Conservation (phyloP, 35 echinoderm and acorn worm genomes). For the Strongylocentrotus purpuratus region DNA sequence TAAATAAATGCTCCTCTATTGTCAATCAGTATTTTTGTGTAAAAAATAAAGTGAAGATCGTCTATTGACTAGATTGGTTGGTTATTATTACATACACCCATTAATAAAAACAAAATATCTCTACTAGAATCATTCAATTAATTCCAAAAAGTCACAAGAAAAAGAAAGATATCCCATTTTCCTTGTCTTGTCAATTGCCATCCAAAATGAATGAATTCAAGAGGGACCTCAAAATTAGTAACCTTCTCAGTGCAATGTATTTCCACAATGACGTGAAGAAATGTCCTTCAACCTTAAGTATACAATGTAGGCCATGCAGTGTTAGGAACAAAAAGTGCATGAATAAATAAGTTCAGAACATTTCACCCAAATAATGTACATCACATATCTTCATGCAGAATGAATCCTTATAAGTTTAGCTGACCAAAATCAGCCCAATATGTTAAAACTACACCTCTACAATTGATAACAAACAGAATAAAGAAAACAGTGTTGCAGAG, state of each 20-base stretch:
- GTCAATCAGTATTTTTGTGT: too few relatives aligned
- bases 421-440: background rate
- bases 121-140: too few relatives aligned
- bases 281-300: background rate
- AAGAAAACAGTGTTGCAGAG: background rate
- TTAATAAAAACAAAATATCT: too few relatives aligned
- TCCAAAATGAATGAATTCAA: background rate
- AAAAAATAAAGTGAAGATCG: too few relatives aligned
- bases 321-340: background rate
- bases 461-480: background rate
- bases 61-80: too few relatives aligned
- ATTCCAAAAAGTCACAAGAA: too few relatives aligned
- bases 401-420: background rate
- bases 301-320: background rate
- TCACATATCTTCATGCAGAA: background rate
- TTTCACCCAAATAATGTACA: background rate
- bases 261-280: background rate
- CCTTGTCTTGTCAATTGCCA: too few relatives aligned
- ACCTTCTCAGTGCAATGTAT: background rate
- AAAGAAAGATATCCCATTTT: too few relatives aligned
- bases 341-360: background rate
- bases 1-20: background rate
- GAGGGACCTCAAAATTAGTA: background rate
- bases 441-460: background rate
- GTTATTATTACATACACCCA: too few relatives aligned